These are phyloP conservation scores for Pyrocephalus nanus DNA, from an alignment of 2,797 vertebrate species.

Conservation along the genomic window DNA sequence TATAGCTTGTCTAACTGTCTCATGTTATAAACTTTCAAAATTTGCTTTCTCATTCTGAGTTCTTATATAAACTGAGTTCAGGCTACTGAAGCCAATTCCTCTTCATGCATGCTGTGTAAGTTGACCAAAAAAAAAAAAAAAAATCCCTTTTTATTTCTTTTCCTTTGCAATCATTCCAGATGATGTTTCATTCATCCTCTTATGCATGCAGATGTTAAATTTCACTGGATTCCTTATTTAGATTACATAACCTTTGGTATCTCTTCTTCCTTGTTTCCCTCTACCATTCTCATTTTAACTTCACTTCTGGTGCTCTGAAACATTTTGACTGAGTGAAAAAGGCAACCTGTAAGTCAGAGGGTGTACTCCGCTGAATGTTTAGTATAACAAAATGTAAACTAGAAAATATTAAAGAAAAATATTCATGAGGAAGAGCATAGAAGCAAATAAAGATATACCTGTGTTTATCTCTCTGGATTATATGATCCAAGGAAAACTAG, in stretches of 20 bases:
- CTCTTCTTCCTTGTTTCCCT: neutral
- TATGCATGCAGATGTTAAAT: neutral
- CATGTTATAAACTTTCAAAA: neutral
- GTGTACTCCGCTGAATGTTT: neutral
- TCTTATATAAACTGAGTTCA: neutral
- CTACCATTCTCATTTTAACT: neutral
- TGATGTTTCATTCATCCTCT: neutral
- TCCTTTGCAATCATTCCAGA: neutral
- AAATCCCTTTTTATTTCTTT: neutral
- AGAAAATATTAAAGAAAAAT: neutral
- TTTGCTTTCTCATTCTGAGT: neutral
- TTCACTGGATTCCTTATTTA: neutral
- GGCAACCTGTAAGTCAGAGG: neutral
- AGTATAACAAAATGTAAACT: neutral
- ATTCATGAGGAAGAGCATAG: neutral
- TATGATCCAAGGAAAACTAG: neutral
- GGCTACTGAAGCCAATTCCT: neutral
- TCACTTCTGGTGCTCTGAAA: neutral
- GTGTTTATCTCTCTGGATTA: neutral
- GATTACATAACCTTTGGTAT: accelerated
- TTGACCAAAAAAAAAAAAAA: neutral
- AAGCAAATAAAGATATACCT: neutral
- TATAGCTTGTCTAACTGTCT: neutral
- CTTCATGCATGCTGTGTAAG: neutral
- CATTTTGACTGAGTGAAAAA: neutral